phyloP scores from a whole-genome alignment of 2,888 invertebrate genomes.

The Harpalus rufipes region DNA sequence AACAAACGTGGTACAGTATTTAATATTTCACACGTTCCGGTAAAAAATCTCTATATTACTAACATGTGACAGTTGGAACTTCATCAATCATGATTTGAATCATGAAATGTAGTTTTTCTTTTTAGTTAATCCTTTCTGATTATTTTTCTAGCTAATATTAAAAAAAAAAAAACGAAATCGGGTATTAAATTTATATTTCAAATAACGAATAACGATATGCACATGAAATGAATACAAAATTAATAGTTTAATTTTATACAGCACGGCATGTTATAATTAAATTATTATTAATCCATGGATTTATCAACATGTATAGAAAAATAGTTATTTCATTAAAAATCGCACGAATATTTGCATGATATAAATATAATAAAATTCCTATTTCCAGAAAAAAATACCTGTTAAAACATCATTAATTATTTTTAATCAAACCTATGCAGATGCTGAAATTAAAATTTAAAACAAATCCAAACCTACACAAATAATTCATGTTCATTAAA shows the following conservation, averaged over 20 bases:
- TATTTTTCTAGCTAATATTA: not conserved
- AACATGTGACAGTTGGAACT: not conserved
- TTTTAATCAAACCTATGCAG: slow-evolving; percentile 8
- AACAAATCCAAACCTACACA: slow-evolving; percentile 17
- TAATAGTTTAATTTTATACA: no score
- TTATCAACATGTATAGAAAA: slow-evolving; percentile 6
- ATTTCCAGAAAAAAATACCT: slow-evolving; percentile 11
- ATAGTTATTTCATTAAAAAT: slow-evolving; percentile 8
- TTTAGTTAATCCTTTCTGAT: not conserved
- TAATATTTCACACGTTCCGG: not conserved
- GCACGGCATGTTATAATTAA: not conserved
- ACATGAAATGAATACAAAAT: no score
- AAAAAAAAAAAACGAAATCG: not conserved
- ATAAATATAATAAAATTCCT: slow-evolving; percentile 14
- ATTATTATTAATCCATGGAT: not conserved
- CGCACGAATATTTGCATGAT: slow-evolving; percentile 20
- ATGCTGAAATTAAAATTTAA: slow-evolving; percentile 38
- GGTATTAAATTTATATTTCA: not conserved
- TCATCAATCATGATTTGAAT: slow-evolving; percentile 6
- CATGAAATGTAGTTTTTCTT: not conserved
- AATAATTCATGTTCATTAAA: slow-evolving; percentile 10
- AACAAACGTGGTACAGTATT: not conserved
- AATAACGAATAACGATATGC: no score
- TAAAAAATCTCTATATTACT: not conserved
- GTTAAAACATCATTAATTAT: slow-evolving; percentile 47